Base-by-base conservation (phyloP, 2,888 invertebrate species). In the Acronicta psi region DNA sequence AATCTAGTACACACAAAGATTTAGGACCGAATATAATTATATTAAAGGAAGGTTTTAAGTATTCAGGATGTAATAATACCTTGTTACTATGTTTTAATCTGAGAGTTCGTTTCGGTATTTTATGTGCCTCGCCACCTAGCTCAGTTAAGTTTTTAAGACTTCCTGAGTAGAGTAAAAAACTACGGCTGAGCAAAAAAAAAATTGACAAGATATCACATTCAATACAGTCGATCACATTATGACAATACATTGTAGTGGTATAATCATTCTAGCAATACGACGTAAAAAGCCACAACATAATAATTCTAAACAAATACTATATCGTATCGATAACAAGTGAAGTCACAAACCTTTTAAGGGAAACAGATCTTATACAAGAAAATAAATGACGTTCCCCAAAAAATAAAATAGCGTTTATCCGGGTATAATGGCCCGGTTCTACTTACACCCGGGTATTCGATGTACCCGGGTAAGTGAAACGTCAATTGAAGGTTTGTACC, bases 401-500 rank as follows among this genome's bases (percentile, higher is more conserved):
- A 29, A 67, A 67, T 72, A 72, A 75, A 75, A 66, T 56, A 57
- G 38, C 59, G 49, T 72, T 63, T 67, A 70, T 57, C 54, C 69
- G 68, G 56, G 58, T 57, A 17, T 17, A 56, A 49, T 40, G 42
- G 14, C 31, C 25, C 52, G 59, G 53, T 65, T 50, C 54, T 51
- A 53, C 73, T 67, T 46, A 64, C 43, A 54, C 55, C 42, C 58
- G 75, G 55, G 57, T 57, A 61, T 51, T 42, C 43, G 44, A 42
- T 57, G 40, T 73, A 57, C 59, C 45, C 64, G 58, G 59, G 54
- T 56, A 63, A 61, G 57, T 59, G 56, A 59, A 67, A 73, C 59
- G 72, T 69, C 75, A 73, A 80, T 77, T 71, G 66, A 55, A 65
- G 59, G 49, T 54, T 66, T n/a, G n/a, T n/a, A n/a, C n/a, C 69